Conservation (phyloP, 2,797 vertebrate species). For the Microctenopoma steveboyesi region DNA sequence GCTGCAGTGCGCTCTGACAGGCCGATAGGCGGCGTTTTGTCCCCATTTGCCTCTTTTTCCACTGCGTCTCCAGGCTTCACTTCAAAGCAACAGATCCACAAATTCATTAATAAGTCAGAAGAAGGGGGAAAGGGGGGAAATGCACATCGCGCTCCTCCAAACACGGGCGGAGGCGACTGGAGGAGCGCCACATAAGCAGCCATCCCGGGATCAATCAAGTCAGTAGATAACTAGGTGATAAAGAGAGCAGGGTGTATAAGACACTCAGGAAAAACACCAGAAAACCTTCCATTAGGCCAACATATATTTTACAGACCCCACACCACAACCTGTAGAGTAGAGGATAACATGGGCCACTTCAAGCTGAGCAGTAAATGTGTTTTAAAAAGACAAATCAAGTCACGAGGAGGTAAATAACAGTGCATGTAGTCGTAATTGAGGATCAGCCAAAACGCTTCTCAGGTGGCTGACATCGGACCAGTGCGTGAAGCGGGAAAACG, state of each 20-base stretch:
- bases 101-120: slow-evolving; percentile 76
- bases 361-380: too few relatives aligned
- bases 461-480: too few relatives aligned
- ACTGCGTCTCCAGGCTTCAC: slow-evolving; percentile 55
- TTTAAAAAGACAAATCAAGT: too few relatives aligned
- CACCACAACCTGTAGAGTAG: neutral
- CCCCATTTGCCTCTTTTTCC: slow-evolving; percentile 57
- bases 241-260: neutral
- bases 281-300: neutral
- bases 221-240: accelerated
- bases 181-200: neutral
- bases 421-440: too few relatives aligned
- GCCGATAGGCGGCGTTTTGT: slow-evolving; percentile 73
- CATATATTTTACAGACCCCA: neutral
- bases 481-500: too few relatives aligned
- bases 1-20: slow-evolving; percentile 28
- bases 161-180: slow-evolving; percentile 11
- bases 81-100: slow-evolving; percentile 72
- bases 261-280: neutral
- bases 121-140: slow-evolving; percentile 13
- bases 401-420: too few relatives aligned
- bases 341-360: too few relatives aligned
- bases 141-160: slow-evolving; percentile 37
- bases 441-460: too few relatives aligned
- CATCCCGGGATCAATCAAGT: neutral